A percentile compares a stretch with the other conserved stretches of the same genome.
Conservation (phyloP, 1,140 invertebrate species). For the Macrotrachela quadricornifera region DNA sequence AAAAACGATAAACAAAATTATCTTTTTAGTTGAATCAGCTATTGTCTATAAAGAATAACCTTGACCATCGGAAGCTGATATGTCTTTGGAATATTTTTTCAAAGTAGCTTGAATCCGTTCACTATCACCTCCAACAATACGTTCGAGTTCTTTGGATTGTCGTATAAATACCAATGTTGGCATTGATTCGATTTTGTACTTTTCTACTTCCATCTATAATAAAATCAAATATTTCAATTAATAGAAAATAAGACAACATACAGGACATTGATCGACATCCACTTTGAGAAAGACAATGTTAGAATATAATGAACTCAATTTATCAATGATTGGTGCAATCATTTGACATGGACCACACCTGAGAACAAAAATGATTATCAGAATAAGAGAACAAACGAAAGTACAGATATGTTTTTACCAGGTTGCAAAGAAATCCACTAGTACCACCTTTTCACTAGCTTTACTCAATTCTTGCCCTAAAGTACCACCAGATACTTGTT, state of each 20-base stretch:
- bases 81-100: no score
- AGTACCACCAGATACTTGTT: no score
- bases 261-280: no score
- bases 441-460: slow-evolving; percentile 63
- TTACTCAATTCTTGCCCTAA: slow-evolving; percentile 42
- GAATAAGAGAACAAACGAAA: no score
- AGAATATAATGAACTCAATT: slow-evolving; percentile 58
- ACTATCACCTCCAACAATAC: slow-evolving; percentile 44
- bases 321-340: slow-evolving; percentile 70
- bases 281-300: slow-evolving; percentile 76
- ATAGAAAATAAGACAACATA: no score
- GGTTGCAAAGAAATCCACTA: slow-evolving; percentile 57
- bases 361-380: no score
- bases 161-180: slow-evolving; percentile 90
- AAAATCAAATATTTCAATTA: background rate
- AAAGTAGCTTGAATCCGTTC: no score
- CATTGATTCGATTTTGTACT: slow-evolving; percentile 76
- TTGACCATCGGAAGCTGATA: no score
- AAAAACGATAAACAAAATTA: no score
- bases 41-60: no score
- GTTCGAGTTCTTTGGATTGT: slow-evolving; percentile 38
- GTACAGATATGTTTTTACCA: no score
- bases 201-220: slow-evolving; percentile 47
- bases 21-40: no score
- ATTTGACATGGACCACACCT: slow-evolving; percentile 79